Evolutionary conservation across 2,113 vertebrate species (phyloP).

Genomic region (Opisthocomus hoazin): DNA sequence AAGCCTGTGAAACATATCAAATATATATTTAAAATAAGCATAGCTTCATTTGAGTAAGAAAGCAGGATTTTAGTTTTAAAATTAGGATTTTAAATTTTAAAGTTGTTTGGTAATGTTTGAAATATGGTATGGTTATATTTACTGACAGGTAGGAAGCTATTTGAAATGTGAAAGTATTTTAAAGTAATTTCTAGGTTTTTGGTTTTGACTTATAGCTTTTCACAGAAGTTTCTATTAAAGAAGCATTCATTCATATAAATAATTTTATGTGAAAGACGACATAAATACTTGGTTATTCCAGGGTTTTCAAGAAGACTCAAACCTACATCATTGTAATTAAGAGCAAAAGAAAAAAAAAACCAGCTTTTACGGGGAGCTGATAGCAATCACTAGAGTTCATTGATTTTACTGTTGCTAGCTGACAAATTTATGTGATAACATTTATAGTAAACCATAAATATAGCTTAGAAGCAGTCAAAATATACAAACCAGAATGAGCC

Average conservation of each 20-base stretch:
- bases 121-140: not conserved
- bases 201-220: not conserved
- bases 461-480: not conserved
- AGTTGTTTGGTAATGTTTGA: not conserved
- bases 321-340: not conserved
- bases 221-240: not conserved
- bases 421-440: slow-evolving; percentile 4
- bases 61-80: no score
- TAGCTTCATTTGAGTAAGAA: not conserved
- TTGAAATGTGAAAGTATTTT: not conserved
- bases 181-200: not conserved
- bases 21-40: not conserved
- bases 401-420: not conserved
- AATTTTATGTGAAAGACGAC: not conserved
- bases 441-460: not conserved
- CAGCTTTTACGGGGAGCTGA: not conserved
- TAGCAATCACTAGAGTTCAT: not conserved
- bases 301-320: not conserved
- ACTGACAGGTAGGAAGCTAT: not conserved
- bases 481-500: not conserved
- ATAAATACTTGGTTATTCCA: not conserved
- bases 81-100: no score
- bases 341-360: not conserved
- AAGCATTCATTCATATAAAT: not conserved
- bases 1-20: not conserved